Conservation (phyloP, 2,888 invertebrate genomes). For the Calameuta pallipes region DNA sequence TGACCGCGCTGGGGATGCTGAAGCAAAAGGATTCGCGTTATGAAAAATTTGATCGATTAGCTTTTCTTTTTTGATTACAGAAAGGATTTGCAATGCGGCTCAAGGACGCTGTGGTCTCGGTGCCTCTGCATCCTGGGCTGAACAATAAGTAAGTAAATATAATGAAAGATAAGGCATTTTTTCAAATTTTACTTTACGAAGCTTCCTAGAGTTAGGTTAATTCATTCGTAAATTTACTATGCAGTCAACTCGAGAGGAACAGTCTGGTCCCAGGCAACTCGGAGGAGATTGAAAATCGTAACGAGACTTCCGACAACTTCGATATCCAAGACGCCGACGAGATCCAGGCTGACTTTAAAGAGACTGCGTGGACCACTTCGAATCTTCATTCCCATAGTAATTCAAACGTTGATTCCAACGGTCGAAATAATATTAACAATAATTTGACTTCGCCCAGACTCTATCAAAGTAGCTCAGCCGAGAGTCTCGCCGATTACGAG, state of each 20-base stretch:
- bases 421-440: slow-evolving; percentile 48
- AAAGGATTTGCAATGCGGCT: slow-evolving; percentile 54
- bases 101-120: slow-evolving; percentile 54
- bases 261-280: slow-evolving; percentile 35
- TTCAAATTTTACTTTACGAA: no score
- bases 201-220: neutral
- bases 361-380: slow-evolving; percentile 54
- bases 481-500: slow-evolving; percentile 70
- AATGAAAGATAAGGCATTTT: no score
- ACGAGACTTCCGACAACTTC: slow-evolving; percentile 29
- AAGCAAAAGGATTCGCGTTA: no score
- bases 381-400: slow-evolving; percentile 52
- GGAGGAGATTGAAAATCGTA: slow-evolving; percentile 47
- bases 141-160: slow-evolving; percentile 56
- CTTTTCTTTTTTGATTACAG: slow-evolving; percentile 30
- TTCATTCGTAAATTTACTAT: slow-evolving; percentile 17
- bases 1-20: no score
- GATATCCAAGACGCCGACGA: slow-evolving; percentile 37
- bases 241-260: slow-evolving; percentile 51
- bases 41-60: neutral
- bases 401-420: slow-evolving; percentile 36
- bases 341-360: slow-evolving; percentile 41
- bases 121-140: slow-evolving; percentile 51
- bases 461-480: slow-evolving; percentile 66
- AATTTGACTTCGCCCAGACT: slow-evolving; percentile 47